These are phyloP conservation scores for Pogonomyrmex californicus DNA, from an alignment of 1,140 invertebrate genomes.

Conservation along the genomic window DNA sequence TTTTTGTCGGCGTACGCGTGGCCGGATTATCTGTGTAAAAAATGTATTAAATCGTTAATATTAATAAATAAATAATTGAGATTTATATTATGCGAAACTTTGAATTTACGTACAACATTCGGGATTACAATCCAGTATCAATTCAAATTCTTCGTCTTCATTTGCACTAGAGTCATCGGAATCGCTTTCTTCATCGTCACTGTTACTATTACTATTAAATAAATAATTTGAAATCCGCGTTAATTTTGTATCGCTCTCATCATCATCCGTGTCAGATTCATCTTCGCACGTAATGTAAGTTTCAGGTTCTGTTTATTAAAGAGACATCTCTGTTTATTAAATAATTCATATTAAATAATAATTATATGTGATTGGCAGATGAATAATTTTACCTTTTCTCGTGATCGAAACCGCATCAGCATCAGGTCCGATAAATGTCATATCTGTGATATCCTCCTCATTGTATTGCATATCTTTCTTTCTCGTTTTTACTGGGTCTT, in stretches of 20 bases:
- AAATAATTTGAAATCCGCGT: conserved; percentile 91
- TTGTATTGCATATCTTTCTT: conserved; percentile 73
- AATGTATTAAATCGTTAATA: conserved; percentile 14
- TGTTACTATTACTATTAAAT: conserved; percentile 93
- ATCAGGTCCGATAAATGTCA: conserved; percentile 84
- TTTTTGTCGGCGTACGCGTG: conserved; percentile 84
- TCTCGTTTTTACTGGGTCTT: conserved; percentile 72
- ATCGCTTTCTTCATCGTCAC: conserved; percentile 91
- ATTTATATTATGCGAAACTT: neutral
- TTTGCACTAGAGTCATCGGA: conserved; percentile 91
- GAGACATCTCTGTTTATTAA: neutral
- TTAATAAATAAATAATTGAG: conserved; percentile 7
- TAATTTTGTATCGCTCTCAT: conserved; percentile 92
- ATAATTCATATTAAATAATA: conserved; percentile 10
- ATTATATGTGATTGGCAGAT: neutral
- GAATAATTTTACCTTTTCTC: conserved; percentile 75
- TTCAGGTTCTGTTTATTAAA: conserved; percentile 71
- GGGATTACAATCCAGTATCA: conserved; percentile 76
- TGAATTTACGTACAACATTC: conserved; percentile 72
- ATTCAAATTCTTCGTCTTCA: conserved; percentile 87
- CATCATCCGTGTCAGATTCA: conserved; percentile 94
- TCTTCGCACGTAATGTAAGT: conserved; percentile 88
- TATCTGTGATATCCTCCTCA: conserved; percentile 83
- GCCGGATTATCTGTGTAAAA: conserved; percentile 82
- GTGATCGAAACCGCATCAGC: conserved; percentile 70